A percentile compares a stretch with the other conserved stretches of the same genome.
phyloP scores from a whole-genome alignment of 2,797 vertebrate genomes.

The Labroides dimidiatus region DNA sequence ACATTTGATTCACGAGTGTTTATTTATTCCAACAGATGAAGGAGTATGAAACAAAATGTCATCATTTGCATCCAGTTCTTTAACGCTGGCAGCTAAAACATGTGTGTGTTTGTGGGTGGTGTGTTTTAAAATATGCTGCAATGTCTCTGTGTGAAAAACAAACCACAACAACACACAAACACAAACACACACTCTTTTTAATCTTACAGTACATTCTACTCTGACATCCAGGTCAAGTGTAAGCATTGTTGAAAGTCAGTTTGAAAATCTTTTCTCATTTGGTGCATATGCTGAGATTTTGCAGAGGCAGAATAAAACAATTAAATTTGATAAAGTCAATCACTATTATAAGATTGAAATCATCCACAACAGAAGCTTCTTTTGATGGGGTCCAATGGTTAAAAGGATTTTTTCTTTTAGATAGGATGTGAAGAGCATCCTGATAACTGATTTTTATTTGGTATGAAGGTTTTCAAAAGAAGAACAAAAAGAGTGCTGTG shows the following conservation, averaged over 20 bases:
- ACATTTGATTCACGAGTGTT: not conserved
- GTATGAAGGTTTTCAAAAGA: too few species aligned
- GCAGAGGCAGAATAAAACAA: not conserved
- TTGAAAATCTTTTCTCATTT: not conserved
- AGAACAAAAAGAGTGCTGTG: too few species aligned
- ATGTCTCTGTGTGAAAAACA: constrained; percentile 9
- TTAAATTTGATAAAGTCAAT: too few species aligned
- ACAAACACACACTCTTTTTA: not conserved
- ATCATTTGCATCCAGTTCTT: not conserved
- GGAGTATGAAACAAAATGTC: not conserved
- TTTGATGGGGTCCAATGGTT: too few species aligned
- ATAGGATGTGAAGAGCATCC: too few species aligned
- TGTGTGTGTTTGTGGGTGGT: constrained; percentile 4
- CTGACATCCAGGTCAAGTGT: too few species aligned
- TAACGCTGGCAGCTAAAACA: not conserved
- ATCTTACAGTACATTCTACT: not conserved
- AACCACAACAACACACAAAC: not conserved
- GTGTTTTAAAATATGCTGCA: not conserved
- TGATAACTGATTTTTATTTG: too few species aligned
- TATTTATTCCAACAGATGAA: not conserved
- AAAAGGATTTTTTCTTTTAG: too few species aligned
- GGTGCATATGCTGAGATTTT: not conserved
- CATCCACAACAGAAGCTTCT: too few species aligned
- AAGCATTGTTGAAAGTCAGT: too few species aligned
- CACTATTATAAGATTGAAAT: too few species aligned